Conservation (phyloP, 2,888 invertebrate species). For the Hermaeophaga mercurialis region DNA sequence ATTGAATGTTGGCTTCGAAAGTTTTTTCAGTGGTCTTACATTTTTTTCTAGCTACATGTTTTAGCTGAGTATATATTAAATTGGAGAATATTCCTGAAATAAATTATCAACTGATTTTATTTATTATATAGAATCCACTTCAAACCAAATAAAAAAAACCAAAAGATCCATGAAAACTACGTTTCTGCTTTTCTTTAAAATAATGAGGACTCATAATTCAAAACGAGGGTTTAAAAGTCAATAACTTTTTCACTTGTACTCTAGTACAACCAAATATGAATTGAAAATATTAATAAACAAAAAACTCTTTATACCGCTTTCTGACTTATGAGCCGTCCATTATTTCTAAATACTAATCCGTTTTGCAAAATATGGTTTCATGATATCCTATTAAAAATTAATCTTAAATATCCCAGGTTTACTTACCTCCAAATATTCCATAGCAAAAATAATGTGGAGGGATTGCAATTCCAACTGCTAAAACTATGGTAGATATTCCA, state of each 20-base stretch:
- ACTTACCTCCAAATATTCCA: slow-evolving; percentile 43
- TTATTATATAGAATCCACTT: no score
- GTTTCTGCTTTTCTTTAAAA: background rate
- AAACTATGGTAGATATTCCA: slow-evolving; percentile 28
- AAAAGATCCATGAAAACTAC: no score
- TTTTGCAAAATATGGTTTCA: no score
- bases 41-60: slow-evolving; percentile 35
- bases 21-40: slow-evolving; percentile 36
- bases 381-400: no score
- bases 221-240: no score
- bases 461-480: slow-evolving; percentile 36
- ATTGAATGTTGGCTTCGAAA: slow-evolving; percentile 37
- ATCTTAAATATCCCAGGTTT: background rate
- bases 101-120: background rate
- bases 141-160: no score
- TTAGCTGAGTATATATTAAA: slow-evolving; percentile 39
- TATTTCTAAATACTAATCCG: no score
- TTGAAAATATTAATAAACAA: no score
- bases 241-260: no score
- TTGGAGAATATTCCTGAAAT: slow-evolving; percentile 39
- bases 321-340: no score
- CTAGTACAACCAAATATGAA: no score
- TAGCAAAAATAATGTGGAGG: slow-evolving; percentile 36
- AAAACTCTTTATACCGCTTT: no score
- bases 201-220: background rate